These are phyloP conservation scores for Drosophila heteroneura DNA, from an alignment of 2,888 invertebrate genomes.

Conservation along the genomic window DNA sequence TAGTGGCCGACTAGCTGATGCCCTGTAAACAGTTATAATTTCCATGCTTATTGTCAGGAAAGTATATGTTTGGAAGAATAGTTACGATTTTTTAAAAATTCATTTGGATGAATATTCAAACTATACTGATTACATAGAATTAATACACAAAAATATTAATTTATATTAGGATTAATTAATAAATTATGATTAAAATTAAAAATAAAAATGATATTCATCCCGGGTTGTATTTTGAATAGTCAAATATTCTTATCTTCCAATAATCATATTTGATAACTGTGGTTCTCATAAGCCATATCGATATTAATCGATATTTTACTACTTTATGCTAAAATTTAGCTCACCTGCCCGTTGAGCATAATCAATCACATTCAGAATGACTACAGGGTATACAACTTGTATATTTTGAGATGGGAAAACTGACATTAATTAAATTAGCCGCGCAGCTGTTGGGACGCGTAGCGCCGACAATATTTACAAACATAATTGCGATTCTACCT, in stretches of 20 bases:
- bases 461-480: conserved; percentile 2
- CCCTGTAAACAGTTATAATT: background rate
- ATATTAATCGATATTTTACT: background rate
- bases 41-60: background rate
- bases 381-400: background rate
- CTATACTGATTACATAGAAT: background rate
- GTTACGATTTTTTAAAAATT: background rate
- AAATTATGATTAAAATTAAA: background rate
- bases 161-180: background rate
- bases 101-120: background rate
- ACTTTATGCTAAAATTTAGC: background rate
- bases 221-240: background rate
- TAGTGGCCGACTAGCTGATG: background rate
- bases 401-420: conserved; percentile 13
- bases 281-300: background rate
- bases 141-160: background rate
- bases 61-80: background rate
- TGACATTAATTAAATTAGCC: conserved; percentile 29
- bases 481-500: background rate
- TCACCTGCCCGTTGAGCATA: background rate
- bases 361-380: background rate
- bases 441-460: conserved; percentile 21
- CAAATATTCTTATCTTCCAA: background rate
- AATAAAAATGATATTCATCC: background rate
- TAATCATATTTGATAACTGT: background rate